Percentiles rank a stretch among this genome's conserved stretches.
Evolutionary conservation across 1,140 invertebrate genomes (phyloP).

Genomic region (Eueides isabella): DNA sequence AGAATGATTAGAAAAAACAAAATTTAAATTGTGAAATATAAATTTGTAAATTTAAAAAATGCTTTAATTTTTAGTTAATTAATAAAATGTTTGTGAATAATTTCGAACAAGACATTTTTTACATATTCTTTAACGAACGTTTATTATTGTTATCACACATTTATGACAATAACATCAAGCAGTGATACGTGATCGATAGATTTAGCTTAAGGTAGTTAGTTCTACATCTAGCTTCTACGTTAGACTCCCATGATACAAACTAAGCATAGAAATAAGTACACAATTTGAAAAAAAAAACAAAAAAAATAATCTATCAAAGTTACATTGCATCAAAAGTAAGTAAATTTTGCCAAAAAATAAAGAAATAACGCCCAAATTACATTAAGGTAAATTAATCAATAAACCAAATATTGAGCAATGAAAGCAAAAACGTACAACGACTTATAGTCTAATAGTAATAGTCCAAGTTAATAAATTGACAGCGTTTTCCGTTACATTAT

Average conservation of each 20-base stretch:
- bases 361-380: slow-evolving; percentile 13
- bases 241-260: not conserved
- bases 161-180: slow-evolving; percentile 37
- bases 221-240: slow-evolving; percentile 23
- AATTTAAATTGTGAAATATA: too few species aligned
- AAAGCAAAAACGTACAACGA: slow-evolving; percentile 32
- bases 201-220: slow-evolving; percentile 26
- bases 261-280: not conserved
- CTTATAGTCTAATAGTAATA: slow-evolving; percentile 55
- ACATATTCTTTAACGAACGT: not conserved
- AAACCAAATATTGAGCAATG: slow-evolving; percentile 42
- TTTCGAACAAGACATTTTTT: not conserved
- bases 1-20: too few species aligned
- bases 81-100: not conserved
- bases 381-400: slow-evolving; percentile 24
- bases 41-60: too few species aligned
- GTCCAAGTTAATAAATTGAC: slow-evolving; percentile 77
- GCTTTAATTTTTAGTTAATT: not conserved
- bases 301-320: not conserved
- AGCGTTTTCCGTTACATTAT: slow-evolving; percentile 68
- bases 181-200: slow-evolving; percentile 28
- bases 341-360: slow-evolving; percentile 11
- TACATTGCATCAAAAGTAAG: not conserved
- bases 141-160: slow-evolving; percentile 6
- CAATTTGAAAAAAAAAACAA: too few species aligned